Evolutionary conservation across 2,113 vertebrate species (phyloP).

Genomic region (Ploceus nigricollis): DNA sequence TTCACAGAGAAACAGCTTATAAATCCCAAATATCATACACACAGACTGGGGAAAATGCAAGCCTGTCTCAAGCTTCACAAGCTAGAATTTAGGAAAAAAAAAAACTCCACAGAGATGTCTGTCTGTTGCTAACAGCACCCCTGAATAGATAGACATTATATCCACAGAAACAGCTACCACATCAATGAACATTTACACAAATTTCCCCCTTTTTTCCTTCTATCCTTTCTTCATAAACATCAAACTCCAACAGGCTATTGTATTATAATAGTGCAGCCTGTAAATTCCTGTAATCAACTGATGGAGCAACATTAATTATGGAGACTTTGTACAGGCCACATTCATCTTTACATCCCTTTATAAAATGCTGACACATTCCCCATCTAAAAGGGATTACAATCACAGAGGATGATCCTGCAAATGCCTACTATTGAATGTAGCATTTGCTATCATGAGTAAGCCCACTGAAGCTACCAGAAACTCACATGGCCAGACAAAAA

Average conservation of each 20-base stretch:
- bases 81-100: background rate
- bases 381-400: conserved; percentile 13
- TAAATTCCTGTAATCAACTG: conserved; percentile 30
- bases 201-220: background rate
- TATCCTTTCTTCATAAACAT: background rate
- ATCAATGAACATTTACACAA: background rate
- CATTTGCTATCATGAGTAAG: conserved; percentile 14
- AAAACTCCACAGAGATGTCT: background rate
- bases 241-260: background rate
- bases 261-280: background rate
- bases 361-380: conserved; percentile 28
- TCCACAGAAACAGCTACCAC: background rate
- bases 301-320: conserved; percentile 2
- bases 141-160: background rate
- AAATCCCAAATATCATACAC: background rate
- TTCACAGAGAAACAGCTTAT: background rate
- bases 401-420: conserved; percentile 23
- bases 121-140: background rate
- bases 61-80: background rate
- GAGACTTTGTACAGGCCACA: background rate
- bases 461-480: conserved; percentile 28
- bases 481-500: conserved; percentile 5
- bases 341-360: background rate
- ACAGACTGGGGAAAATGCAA: background rate
- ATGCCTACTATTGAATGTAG: background rate